Evolutionary conservation across 2,113 vertebrate genomes (phyloP), one percentile per base, ranked within the genome.

Genomic region (Cromileptes altivelis): DNA sequence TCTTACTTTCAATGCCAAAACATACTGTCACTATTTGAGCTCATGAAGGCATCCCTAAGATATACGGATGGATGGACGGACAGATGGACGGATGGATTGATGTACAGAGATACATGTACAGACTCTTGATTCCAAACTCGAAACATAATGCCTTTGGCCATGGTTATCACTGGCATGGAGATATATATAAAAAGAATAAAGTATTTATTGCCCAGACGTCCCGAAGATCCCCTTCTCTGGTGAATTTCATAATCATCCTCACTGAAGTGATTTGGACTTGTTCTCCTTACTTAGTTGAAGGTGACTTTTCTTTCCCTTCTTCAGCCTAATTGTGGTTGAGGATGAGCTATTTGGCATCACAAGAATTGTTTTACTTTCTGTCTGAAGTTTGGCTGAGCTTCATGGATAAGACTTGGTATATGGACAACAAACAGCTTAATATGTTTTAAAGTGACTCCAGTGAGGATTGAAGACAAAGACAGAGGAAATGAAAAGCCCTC

Each of bases 371-470:
- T 75, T 73, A 53, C 65, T 71, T 62, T 56, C 52, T 70, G 9
- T 80, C 62, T 70, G 69, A 61, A 30, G 58, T 83, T 82, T 88
- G 88, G 81, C 88, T 47, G 37, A 82, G 75, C 73, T 81, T 89
- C 75, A 76, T 49, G 58, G 76, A 61, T 58, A 77, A 71, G 21
- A 8, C 53, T 86, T 40, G 21, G 18, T 75, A 37, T 11, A 14
- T 49, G 7, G 78, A 75, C 68, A 85, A 84, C 80, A 87, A 88
- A 89, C 33, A 71, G 65, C 79, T 80, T 81, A 87, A 73, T 89
- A 53, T 81, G 74, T 88, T 91, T 88, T 75, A 90, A 88, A 90
- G 78, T 33, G 74, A 81, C 78, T 78, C 73, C 89, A 86, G 61
- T 87, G 70, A 78, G 71, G 60, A 69, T 47, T 68, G 21, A 63